Evolutionary conservation across 2,888 invertebrate species (phyloP).

Genomic region (Romanomermis culicivorax): DNA sequence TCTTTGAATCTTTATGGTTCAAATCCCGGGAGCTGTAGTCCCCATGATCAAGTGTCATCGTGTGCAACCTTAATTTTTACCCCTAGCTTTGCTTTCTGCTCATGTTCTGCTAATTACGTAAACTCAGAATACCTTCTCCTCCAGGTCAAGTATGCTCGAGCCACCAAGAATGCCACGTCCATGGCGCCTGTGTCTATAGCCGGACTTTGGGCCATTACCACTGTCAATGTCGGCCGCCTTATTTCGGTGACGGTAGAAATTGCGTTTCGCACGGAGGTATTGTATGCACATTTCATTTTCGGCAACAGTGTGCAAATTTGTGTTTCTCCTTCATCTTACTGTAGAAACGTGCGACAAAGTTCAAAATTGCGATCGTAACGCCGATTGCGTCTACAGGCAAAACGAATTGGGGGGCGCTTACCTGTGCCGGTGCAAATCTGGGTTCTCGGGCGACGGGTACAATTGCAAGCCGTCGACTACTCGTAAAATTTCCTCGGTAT

Average conservation of each 20-base stretch:
- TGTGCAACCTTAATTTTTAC: too few species aligned
- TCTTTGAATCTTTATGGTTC: too few species aligned
- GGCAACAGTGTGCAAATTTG: too few species aligned
- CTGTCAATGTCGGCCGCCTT: slow-evolving; percentile 48
- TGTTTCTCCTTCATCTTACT: background rate
- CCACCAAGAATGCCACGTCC: slow-evolving; percentile 22
- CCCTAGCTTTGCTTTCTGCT: too few species aligned
- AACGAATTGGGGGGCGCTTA: slow-evolving; percentile 18
- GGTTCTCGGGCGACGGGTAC: slow-evolving; percentile 32
- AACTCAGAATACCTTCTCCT: too few species aligned
- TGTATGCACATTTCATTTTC: background rate
- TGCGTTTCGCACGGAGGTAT: slow-evolving; percentile 33
- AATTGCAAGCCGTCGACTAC: slow-evolving; percentile 16
- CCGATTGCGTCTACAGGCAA: slow-evolving; percentile 26
- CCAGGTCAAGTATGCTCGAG: too few species aligned
- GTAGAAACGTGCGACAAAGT: slow-evolving; percentile 17
- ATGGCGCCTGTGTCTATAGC: slow-evolving; percentile 22
- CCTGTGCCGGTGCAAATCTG: slow-evolving; percentile 29
- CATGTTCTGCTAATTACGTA: too few species aligned
- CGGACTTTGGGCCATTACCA: slow-evolving; percentile 19
- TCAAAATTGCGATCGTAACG: slow-evolving; percentile 25
- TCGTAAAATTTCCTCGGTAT: too few species aligned
- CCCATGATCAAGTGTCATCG: too few species aligned
- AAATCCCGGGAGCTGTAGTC: too few species aligned
- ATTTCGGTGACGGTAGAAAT: slow-evolving; percentile 49